Base-by-base conservation (phyloP, 2,797 vertebrate genomes). In the Argentina silus region DNA sequence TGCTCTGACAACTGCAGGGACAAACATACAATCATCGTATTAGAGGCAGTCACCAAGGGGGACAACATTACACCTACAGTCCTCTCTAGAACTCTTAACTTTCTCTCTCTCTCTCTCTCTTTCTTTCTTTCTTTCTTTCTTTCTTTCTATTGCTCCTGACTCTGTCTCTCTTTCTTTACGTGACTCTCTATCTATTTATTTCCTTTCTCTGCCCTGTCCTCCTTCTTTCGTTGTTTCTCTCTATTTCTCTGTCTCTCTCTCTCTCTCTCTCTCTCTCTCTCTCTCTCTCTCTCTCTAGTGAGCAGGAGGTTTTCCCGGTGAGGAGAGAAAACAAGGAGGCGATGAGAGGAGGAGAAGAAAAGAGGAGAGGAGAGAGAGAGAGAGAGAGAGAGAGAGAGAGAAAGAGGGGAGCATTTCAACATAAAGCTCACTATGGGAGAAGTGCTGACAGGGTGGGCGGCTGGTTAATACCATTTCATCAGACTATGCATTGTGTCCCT, bases 21-120 rank as follows among this genome's bases (percentile, higher is more conserved):
- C 94, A 95, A 98, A 96, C 96, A 92, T 97, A 93, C 95, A 97
- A 98, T 99, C 96, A 98, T 95, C 93, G 93, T 94, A 97, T 97
- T 98, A 98, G 95, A 94, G 94, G 91, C 92, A 90, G 92, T 59
- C 69, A 44, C 76, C 59, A 56, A 66, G 71, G 61, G 48, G 62
- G 21, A 8, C 9, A 7, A 4, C 61, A 17, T 23, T 79, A 51
- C 86, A 88, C 65, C 83, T 83, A 83, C 78, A 85, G 8, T 86
- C 36, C 48, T 67, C 23, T 53, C 14, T 55, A 23, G 2, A 7
- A 27, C 47, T 1, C 12, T 50, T 7, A 6, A 48, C n/a, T 23
- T 3, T 50, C 19, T 67, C n/a, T 64, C 3, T 64, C 11, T 17
- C 63, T 19, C n/a, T 64, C 56, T 59, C 21, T 19, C 44, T 3